Evolutionary conservation across 2,888 invertebrate genomes (phyloP), one percentile per base, ranked within the genome.

Genomic region (Polyploca ridens): DNA sequence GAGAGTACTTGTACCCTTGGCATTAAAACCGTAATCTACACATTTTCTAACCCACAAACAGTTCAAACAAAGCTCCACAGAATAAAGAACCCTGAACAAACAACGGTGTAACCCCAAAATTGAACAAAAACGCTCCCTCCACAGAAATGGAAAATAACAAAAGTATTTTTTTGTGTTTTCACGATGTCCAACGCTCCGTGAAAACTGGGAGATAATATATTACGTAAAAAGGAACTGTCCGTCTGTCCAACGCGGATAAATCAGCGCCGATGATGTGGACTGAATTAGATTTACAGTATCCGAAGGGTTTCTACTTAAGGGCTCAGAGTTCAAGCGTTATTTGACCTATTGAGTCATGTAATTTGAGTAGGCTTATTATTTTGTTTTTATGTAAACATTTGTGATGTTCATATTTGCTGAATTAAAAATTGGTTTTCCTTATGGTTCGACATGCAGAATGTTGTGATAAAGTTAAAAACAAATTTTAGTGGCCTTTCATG

Each of bases 221-320:
- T 60, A 59, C 59, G 59, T 49, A 63, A 60, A 63, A 63, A 58
- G 46, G 65, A 27, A 14, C 64, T 67, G 71, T 70, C 76, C 70
- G 64, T 74, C 74, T 70, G 69, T 67, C 59, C 61, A 66, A 58
- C 19, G 63, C 27, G 68, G 68, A 75, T 70, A 72, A 74, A 74
- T 69, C 72, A 70, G 68, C 70, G 69, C 58, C 71, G 68, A 62
- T 69, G 67, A 70, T 62, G 64, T 67, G 70, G n/a, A 65, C 59
- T 60, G 65, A 64, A 72, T 69, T 70, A 74, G 67, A 72, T 64
- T 72, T 69, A 67, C 65, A 67, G 68, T 68, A 67, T 63, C 73
- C 74, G 61, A 63, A 60, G 64, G 57, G 63, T 64, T 67, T 62
- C 58, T 63, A n/a, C 14, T 49, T 19, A 19, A n/a, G 16, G 19